Evolutionary conservation across 1,140 invertebrate genomes (phyloP).

Genomic region (Samia ricini): DNA sequence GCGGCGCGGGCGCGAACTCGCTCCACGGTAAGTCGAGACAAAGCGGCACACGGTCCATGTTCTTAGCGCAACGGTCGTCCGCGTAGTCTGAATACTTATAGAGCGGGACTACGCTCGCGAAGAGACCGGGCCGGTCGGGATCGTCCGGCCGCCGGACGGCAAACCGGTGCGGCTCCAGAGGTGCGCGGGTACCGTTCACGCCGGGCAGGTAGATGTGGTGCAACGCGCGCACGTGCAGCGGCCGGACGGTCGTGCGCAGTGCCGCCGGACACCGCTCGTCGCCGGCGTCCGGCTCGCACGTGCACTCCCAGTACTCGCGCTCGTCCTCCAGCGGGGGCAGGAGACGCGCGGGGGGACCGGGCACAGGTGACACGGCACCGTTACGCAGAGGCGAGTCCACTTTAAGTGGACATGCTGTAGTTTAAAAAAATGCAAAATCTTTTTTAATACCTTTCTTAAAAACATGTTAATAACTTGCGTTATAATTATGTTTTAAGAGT

Average conservation of each 20-base stretch:
- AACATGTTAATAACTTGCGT: too few relatives aligned
- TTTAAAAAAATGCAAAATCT: too few relatives aligned
- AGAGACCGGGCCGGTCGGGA: constrained; percentile 51
- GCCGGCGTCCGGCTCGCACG: constrained; percentile 37
- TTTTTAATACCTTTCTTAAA: neutral
- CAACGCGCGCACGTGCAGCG: constrained; percentile 52
- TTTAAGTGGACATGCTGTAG: constrained; percentile 37
- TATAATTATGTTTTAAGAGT: neutral
- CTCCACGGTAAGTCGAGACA: constrained; percentile 51
- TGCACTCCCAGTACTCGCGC: constrained; percentile 46
- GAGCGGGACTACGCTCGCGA: constrained; percentile 67
- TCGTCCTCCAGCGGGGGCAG: constrained; percentile 44
- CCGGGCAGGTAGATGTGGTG: constrained; percentile 54
- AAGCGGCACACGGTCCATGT: constrained; percentile 54
- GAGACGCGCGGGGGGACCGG: constrained; percentile 17
- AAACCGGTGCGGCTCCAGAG: constrained; percentile 45
- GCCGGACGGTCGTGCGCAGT: constrained; percentile 21
- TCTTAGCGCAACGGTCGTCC: constrained; percentile 67
- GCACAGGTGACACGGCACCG: constrained; percentile 35
- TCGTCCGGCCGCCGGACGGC: constrained; percentile 49
- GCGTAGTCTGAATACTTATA: constrained; percentile 74
- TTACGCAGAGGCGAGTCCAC: constrained; percentile 60
- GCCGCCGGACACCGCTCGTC: constrained; percentile 35
- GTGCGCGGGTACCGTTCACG: constrained; percentile 61
- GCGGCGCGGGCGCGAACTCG: constrained; percentile 51